Evolutionary conservation across 2,888 invertebrate species (phyloP), one percentile per base, ranked within the genome.

Genomic region (Dicyrtomina minuta): DNA sequence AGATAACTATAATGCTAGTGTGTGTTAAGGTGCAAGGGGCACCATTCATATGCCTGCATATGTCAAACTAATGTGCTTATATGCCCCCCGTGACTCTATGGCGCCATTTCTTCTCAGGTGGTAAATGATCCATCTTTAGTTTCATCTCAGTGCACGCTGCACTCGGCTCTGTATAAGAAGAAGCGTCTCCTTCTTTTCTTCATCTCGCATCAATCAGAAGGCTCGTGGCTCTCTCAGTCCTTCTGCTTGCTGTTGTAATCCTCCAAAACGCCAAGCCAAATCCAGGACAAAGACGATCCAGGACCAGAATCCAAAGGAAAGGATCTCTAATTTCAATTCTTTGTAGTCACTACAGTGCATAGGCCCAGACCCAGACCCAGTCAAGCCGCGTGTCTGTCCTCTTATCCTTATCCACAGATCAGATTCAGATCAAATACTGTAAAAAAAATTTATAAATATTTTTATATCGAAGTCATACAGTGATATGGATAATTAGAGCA

Each of bases 51-150:
- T 33, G 33, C 33, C 33, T 33, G 4, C 33, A 3, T 55, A 55
- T 15, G 55, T 20, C 27, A 55, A 22, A 67, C 66, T 68, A 58
- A 72, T 72, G 70, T 68, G 68, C 70, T 72, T 72, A 68, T 51
- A 41, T 49, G 71, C 74, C 74, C 74, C 70, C 75, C 73, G 68
- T 72, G 69, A 60, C 55, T 61, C 70, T 33, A 43, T 73, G 75
- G 75, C 75, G 75, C 75, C 75, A 64, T 65, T 62, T 69, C 71
- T 66, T 70, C 70, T 71, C 72, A 70, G 72, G 75, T 75, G 74
- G 75, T 75, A 72, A 70, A 71, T 72, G 69, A 74, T 66, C 59
- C 64, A 64, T 58, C 64, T 56, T 56, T 39, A 12, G 33, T 33
- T 51, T 51, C 33, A 33, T 53, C 39, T 17, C 24, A 4, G 17